phyloP scores from a whole-genome alignment of 2,888 invertebrate genomes.

The Sphinx pinastri region DNA sequence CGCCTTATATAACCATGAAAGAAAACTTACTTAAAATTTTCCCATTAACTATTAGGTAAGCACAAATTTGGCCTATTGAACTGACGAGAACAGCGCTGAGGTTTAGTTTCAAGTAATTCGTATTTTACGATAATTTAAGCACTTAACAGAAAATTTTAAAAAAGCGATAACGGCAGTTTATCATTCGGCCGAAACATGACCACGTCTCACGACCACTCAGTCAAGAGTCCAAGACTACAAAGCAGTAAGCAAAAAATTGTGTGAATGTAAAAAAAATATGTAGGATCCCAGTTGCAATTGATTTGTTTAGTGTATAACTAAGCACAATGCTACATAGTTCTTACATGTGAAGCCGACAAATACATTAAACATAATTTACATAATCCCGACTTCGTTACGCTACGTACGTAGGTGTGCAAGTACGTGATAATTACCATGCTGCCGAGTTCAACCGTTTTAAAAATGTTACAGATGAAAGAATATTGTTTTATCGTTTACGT shows the following conservation, averaged over 20 bases:
- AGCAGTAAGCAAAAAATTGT: background rate
- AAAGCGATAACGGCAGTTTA: too few species aligned
- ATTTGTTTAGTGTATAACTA: constrained; percentile 6
- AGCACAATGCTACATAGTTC: constrained; percentile 8
- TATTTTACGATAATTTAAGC: constrained; percentile 3
- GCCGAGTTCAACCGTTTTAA: constrained; percentile 16
- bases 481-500: background rate
- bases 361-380: constrained; percentile 23
- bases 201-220: too few species aligned
- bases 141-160: too few species aligned
- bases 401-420: background rate
- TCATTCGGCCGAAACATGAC: too few species aligned
- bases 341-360: constrained; percentile 2
- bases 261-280: background rate
- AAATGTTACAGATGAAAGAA: constrained; percentile 7
- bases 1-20: constrained; percentile 1
- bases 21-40: background rate
- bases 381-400: constrained; percentile 15
- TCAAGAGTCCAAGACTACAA: too few species aligned
- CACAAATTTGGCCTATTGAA: background rate
- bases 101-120: background rate
- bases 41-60: background rate
- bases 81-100: background rate
- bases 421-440: constrained; percentile 23
- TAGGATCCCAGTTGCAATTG: too few species aligned